phyloP scores from a whole-genome alignment of 2,113 vertebrate genomes.

The Chunga burmeisteri region DNA sequence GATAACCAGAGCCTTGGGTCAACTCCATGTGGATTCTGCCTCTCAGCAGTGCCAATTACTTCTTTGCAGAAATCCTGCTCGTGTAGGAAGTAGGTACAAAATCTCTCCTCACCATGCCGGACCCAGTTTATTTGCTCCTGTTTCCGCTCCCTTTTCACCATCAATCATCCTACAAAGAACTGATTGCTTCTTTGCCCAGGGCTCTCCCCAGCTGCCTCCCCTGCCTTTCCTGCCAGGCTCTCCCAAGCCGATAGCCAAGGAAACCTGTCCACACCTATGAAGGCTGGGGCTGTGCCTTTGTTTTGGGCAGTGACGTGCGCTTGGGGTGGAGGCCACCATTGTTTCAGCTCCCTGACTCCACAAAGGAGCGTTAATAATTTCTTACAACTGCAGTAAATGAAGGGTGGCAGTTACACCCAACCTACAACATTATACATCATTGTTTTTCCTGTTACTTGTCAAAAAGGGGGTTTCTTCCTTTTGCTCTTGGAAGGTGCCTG shows the following conservation, averaged over 20 bases:
- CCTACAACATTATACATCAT: not conserved
- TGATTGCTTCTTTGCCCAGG: not conserved
- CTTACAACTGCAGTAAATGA: slow-evolving; percentile 9
- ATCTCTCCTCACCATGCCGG: not conserved
- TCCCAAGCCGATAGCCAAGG: not conserved
- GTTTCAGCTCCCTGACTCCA: slow-evolving; percentile 35
- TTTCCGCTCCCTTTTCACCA: not conserved
- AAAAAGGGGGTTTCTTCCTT: not conserved
- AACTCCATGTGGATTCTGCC: not conserved
- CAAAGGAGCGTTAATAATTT: slow-evolving; percentile 43
- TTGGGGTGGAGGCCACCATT: slow-evolving; percentile 51
- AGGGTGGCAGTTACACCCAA: slow-evolving; percentile 20
- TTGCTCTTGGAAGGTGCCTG: not conserved
- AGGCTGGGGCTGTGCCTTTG: slow-evolving; percentile 24
- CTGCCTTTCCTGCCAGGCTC: slow-evolving; percentile 26
- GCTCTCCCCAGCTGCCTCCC: not conserved
- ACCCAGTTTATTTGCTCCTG: not conserved
- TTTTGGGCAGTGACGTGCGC: slow-evolving; percentile 47
- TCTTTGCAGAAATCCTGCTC: not conserved
- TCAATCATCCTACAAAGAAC: not conserved
- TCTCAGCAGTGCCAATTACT: not conserved
- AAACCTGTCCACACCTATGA: slow-evolving; percentile 50
- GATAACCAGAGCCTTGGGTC: slow-evolving; percentile 30
- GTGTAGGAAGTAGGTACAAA: not conserved
- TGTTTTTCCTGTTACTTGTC: not conserved